A percentile compares a stretch with the other conserved stretches of the same genome.
phyloP scores from a whole-genome alignment of 2,113 vertebrate genomes.

The Mesoclemmys tuberculata region DNA sequence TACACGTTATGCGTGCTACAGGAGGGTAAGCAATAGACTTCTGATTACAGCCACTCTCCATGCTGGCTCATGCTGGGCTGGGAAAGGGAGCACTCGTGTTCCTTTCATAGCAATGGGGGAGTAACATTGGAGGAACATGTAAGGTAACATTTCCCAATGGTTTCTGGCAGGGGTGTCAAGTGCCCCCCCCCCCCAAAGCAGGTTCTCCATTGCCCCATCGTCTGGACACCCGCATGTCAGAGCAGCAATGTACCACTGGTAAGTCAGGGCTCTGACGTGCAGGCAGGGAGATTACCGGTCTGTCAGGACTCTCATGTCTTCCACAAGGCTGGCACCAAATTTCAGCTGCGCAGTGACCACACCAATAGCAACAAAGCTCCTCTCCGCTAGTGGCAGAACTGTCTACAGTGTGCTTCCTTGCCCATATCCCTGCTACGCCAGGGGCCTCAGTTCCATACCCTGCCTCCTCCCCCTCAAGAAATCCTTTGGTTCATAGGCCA shows the following conservation, averaged over 20 bases:
- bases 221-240: background rate
- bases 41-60: background rate
- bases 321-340: too few species aligned
- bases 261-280: background rate
- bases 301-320: background rate
- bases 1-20: background rate
- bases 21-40: fast-evolving
- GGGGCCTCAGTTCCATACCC: background rate
- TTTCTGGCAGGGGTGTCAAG: background rate
- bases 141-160: background rate
- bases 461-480: background rate
- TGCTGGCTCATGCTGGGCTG: fast-evolving
- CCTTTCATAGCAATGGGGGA: background rate
- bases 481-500: conserved; percentile 43
- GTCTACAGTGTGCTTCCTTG: background rate
- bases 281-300: fast-evolving
- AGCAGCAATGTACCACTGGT: background rate
- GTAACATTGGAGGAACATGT: background rate
- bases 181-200: background rate
- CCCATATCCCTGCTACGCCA: background rate
- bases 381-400: background rate
- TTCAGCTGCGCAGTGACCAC: background rate
- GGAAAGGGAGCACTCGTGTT: fast-evolving
- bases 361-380: background rate
- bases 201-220: background rate